Conservation (phyloP, 1,140 invertebrate species). For the Coenobita brevimanus region DNA sequence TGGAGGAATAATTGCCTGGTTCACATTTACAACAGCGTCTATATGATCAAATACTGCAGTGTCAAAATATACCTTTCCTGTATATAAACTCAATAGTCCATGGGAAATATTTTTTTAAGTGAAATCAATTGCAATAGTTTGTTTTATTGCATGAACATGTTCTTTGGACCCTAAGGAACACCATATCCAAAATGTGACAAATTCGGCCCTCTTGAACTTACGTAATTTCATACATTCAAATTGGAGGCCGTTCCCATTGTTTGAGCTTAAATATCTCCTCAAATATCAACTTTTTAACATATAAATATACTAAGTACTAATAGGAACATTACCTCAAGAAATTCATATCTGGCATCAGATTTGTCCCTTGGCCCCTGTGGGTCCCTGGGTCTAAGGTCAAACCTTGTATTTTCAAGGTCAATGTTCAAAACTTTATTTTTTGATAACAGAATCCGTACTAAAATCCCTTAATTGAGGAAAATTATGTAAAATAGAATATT, state of each 20-base stretch:
- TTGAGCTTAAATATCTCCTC: conserved; percentile 32
- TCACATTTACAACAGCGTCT: too few species aligned
- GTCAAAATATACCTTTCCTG: too few species aligned
- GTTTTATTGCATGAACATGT: conserved; percentile 31
- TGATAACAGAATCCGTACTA: too few species aligned
- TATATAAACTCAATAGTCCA: too few species aligned
- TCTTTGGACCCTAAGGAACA: too few species aligned
- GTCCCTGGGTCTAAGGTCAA: conserved; percentile 5
- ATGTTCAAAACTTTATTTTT: conserved; percentile 25
- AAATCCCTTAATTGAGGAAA: not conserved
- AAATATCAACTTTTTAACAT: conserved; percentile 12
- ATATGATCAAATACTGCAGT: too few species aligned
- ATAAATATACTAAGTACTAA: conserved; percentile 28
- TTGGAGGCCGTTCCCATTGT: conserved; percentile 4
- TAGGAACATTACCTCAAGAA: conserved; percentile 26
- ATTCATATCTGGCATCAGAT: conserved; percentile 33
- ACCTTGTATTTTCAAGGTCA: conserved; percentile 9
- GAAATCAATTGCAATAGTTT: conserved; percentile 19
- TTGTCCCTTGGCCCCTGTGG: conserved; percentile 9
- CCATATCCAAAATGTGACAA: conserved; percentile 14
- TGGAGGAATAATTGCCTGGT: too few species aligned
- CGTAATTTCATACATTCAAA: conserved; percentile 8
- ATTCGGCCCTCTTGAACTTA: conserved; percentile 15
- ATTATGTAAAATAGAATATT: conserved; percentile 1
- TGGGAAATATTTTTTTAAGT: conserved; percentile 25